Percentiles rank a stretch among this genome's conserved stretches.
phyloP scores from a whole-genome alignment of 92 coral and sea anemone genomes.

The Parazoanthus atlanticus region DNA sequence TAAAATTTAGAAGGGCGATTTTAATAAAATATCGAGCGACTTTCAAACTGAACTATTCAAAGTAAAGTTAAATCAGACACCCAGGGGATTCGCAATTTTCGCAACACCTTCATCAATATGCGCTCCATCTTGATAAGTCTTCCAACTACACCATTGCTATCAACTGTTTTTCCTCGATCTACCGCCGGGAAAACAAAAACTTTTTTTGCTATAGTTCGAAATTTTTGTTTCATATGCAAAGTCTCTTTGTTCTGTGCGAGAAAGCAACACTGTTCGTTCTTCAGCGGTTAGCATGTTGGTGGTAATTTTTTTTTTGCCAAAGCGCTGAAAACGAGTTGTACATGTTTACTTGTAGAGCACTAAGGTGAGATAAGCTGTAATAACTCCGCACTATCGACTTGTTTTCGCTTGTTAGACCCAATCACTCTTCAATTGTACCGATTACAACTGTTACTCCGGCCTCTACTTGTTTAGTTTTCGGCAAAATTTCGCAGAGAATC shows the following conservation, averaged over 20 bases:
- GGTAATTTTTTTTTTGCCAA: background rate
- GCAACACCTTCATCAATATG: background rate
- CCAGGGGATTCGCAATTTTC: background rate
- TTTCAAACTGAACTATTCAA: conserved; percentile 4
- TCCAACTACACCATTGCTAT: background rate
- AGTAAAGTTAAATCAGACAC: background rate
- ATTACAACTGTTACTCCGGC: background rate
- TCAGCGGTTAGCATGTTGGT: background rate
- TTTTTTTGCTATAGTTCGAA: background rate
- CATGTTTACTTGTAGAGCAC: background rate
- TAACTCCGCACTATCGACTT: conserved; percentile 11
- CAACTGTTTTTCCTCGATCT: background rate
- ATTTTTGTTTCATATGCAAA: background rate
- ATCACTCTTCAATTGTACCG: conserved; percentile 9
- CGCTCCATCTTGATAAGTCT: background rate
- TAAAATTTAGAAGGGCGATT: background rate
- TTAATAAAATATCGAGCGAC: background rate
- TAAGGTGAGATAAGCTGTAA: conserved; percentile 6
- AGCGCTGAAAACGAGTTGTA: background rate
- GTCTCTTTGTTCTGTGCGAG: background rate
- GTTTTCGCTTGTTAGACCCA: conserved; percentile 32
- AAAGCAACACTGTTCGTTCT: background rate
- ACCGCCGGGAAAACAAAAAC: background rate
- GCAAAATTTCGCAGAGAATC: background rate
- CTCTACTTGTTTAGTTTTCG: background rate